Base-by-base conservation (phyloP, 2,888 invertebrate genomes). In the Ryuthela nishihirai region DNA sequence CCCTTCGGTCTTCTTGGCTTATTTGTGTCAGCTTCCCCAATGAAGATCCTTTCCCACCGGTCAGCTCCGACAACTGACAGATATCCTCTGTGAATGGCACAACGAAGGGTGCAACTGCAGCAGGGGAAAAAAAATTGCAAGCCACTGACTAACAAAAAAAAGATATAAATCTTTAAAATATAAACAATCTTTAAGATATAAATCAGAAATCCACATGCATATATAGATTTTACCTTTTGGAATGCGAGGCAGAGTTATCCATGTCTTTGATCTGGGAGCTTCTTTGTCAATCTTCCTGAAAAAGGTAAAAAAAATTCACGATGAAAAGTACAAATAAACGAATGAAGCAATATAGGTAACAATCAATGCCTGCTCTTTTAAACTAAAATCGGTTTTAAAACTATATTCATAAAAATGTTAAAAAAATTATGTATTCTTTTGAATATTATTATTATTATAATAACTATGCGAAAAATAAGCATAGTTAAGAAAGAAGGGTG, bases 1-100 rank as follows among this genome's bases (percentile, higher is more conserved):
- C 34, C 9, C 21, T 42, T 45, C 59, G 35, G 12, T 44, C 15
- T 4, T 45, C 18, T 2, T 36, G n/a, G 75, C 66, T 15, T 73
- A 71, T 9, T 9, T 40, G 20, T 2, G 77, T 73, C 41, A 89
- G 74, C 29, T 83, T 72, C 0, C 85, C 85, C 12, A 90, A 73
- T 2, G 88, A 88, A 1, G 84, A 82, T 7, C 85, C 88, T 73
- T 89, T 90, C 1, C 87, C 88, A 0, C 90, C 90, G 0, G 85
- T 84, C 7, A 84, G 72, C 12, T 73, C 71, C 3, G 40, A 29
- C 3, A 29, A 42, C 4, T 54, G 48, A 6, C 54, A 54, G 4
- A 42, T 9, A 18, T 39, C 45, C 9, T 63, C 40, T 4, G 29
- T 26, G 12, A 63, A 60, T 5, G 29, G 35, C 3, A 60, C 43